Base-by-base conservation (phyloP, 2,797 vertebrate genomes). In the Parambassis ranga region DNA sequence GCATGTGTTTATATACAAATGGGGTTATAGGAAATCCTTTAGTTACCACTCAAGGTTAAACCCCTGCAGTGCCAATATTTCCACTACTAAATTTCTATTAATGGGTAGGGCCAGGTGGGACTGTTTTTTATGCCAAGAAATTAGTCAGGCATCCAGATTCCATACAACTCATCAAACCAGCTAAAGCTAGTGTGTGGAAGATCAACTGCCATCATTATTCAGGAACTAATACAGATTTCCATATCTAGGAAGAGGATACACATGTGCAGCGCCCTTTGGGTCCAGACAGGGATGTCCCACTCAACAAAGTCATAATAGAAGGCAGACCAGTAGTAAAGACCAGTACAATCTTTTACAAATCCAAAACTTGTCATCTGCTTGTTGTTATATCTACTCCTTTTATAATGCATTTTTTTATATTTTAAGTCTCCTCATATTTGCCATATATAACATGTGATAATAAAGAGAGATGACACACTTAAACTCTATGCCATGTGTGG, bases 11-110 rank as follows among this genome's bases (percentile, higher is more conserved):
- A 81, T 75, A 43, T 36, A 72, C 47, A 75, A 50, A 58, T 10
- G 10, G 15, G 31, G 57, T 64, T 60, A 37, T 71, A 65, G 81
- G 80, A 88, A 86, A 85, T 84, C 75, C 79, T 65, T 60, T 10
- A 19, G 48, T 75, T 50, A 35, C 7, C 51, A n/a, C 38, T 49
- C 53, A 77, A 80, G 85, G 79, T 67, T 66, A 63, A 26, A 35
- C 1, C 6, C 39, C 44, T 19, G 31, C 4, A 20, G 30, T 19
- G n/a, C 13, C 51, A 20, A 3, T 55, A 42, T 76, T 65, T 65
- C 33, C 58, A 47, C 60, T 16, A 50, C 23, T 28, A 31, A 37
- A 7, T 48, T 37, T 43, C 33, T 48, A 10, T 22, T 24, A 16
- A 5, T 41, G 15, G 23, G 18, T 33, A 31, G 7, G 27, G 19